These are phyloP conservation scores for Neolamprologus brichardi DNA, from an alignment of 2,113 vertebrate genomes.

Conservation along the genomic window DNA sequence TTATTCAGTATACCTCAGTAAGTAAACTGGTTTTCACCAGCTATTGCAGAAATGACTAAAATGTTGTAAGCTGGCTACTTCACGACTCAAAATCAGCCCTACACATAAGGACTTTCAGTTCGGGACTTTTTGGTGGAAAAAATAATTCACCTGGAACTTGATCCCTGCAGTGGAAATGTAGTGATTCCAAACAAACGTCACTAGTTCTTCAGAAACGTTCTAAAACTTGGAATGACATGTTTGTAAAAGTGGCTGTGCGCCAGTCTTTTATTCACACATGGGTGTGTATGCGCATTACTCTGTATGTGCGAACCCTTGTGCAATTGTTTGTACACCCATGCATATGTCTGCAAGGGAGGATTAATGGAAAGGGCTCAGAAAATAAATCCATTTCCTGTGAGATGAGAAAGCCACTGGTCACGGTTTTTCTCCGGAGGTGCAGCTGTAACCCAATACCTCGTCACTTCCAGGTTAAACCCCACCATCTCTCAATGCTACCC, in stretches of 20 bases:
- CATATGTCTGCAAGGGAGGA: neutral
- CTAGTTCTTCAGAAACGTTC: neutral
- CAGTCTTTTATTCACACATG: neutral
- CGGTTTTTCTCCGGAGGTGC: slow-evolving; percentile 30
- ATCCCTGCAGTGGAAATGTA: neutral
- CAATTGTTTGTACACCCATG: neutral
- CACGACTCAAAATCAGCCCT: neutral
- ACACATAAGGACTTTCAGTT: neutral
- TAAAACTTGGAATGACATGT: too few relatives aligned
- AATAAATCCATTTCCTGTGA: slow-evolving; percentile 53
- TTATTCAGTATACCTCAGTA: neutral
- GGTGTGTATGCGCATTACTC: neutral
- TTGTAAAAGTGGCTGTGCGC: neutral
- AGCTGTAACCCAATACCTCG: slow-evolving; percentile 41
- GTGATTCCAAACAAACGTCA: neutral
- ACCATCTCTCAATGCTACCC: neutral
- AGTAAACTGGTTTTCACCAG: neutral
- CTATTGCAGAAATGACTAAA: neutral
- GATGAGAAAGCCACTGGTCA: slow-evolving; percentile 25
- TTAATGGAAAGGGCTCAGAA: slow-evolving; percentile 16
- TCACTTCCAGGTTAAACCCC: slow-evolving; percentile 30
- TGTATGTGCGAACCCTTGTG: neutral
- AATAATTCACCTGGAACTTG: neutral
- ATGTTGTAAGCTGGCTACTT: neutral
- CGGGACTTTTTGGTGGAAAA: neutral